Percentiles rank a stretch among this genome's conserved stretches.
Conservation (phyloP, 2,797 vertebrate genomes). For the Trachops cirrhosus region DNA sequence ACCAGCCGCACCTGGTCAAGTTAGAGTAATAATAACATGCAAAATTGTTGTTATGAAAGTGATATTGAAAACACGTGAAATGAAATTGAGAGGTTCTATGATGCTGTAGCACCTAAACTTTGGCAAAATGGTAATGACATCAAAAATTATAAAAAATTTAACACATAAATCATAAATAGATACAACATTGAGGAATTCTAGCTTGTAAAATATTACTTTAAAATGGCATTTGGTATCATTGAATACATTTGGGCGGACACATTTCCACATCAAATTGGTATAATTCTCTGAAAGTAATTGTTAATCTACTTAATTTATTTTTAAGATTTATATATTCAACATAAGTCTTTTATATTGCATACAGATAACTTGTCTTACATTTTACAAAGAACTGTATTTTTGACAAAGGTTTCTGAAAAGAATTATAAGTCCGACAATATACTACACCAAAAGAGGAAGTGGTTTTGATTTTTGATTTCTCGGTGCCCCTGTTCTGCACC, state of each 20-base stretch:
- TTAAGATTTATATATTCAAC: neutral
- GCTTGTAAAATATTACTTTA: neutral
- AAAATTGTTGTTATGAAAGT: neutral
- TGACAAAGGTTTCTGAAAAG: neutral
- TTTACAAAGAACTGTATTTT: neutral
- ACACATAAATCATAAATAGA: neutral
- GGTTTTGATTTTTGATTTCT: neutral
- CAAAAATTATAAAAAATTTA: neutral
- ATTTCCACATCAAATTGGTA: neutral
- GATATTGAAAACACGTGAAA: neutral
- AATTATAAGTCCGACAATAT: neutral
- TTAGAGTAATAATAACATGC: neutral
- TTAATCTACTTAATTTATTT: neutral
- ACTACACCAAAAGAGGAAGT: neutral
- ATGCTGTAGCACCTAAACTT: neutral
- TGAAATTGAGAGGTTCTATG: neutral
- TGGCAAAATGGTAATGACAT: neutral
- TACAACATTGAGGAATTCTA: neutral
- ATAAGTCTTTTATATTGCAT: neutral
- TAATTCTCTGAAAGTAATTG: neutral
- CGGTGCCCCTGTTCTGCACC: neutral
- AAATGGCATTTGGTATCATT: neutral
- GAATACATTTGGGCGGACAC: slow-evolving; percentile 5
- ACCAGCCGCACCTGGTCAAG: neutral
- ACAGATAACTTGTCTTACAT: neutral